Percentiles rank a stretch among this genome's conserved stretches.
phyloP scores from a whole-genome alignment of 2,797 vertebrate genomes.

The Emys orbicularis region DNA sequence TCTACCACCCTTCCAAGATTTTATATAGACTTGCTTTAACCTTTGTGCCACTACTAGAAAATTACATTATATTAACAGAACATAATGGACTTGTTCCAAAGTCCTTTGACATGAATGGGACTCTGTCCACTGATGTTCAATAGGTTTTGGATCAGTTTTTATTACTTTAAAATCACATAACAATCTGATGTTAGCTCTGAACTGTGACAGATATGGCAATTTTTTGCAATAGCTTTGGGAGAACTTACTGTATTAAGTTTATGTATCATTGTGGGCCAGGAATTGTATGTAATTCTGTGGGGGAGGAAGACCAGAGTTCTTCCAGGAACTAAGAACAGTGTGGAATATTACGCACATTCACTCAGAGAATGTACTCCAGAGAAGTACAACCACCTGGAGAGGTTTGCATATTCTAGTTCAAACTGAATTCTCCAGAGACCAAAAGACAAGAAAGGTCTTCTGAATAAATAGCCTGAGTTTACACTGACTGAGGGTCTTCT shows the following conservation, averaged over 20 bases:
- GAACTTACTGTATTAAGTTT: not conserved
- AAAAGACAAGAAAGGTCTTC: not conserved
- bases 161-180: not conserved
- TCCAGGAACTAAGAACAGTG: not conserved
- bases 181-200: not conserved
- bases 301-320: not conserved
- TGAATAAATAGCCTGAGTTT: not conserved
- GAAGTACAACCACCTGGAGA: not conserved
- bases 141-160: not conserved
- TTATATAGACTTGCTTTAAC: not conserved
- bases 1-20: not conserved
- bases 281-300: not conserved
- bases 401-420: not conserved
- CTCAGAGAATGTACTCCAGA: not conserved
- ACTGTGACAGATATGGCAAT: not conserved
- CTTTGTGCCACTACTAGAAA: not conserved
- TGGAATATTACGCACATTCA: not conserved
- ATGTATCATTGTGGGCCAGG: not conserved
- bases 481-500: not conserved
- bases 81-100: not conserved
- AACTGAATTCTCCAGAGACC: not conserved
- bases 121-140: not conserved
- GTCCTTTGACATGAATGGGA: not conserved
- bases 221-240: not conserved
- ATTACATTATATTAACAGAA: not conserved